Evolutionary conservation across 2,113 vertebrate species (phyloP).

Genomic region (Morone chrysops): DNA sequence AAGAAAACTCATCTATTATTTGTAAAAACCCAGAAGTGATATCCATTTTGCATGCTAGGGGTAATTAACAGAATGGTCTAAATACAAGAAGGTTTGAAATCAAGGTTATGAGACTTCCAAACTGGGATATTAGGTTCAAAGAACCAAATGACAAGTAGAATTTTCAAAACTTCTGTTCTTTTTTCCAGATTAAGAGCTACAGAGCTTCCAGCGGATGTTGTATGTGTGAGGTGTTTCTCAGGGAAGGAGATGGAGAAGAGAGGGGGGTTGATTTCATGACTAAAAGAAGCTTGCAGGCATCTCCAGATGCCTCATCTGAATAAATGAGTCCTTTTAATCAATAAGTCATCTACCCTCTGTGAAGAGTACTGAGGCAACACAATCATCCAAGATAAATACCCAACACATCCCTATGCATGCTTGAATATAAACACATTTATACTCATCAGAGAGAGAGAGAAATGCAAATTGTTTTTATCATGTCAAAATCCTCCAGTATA

Average conservation of each 20-base stretch:
- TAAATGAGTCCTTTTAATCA: slow-evolving; percentile 81
- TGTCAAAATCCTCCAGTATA: slow-evolving; percentile 1
- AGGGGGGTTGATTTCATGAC: slow-evolving; percentile 54
- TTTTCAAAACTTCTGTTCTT: slow-evolving; percentile 26
- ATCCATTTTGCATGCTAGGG: slow-evolving; percentile 49
- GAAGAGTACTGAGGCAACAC: slow-evolving; percentile 60
- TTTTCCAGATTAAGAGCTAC: background rate
- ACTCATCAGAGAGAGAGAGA: slow-evolving; percentile 10
- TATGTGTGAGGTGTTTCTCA: slow-evolving; percentile 47
- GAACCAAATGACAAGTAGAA: background rate
- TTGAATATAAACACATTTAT: slow-evolving; percentile 24
- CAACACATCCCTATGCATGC: slow-evolving; percentile 27
- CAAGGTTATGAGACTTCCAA: slow-evolving; percentile 20
- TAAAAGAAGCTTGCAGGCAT: slow-evolving; percentile 66
- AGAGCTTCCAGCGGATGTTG: slow-evolving; percentile 12
- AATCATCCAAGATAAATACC: slow-evolving; percentile 52
- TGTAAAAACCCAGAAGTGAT: slow-evolving; percentile 37
- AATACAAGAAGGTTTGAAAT: slow-evolving; percentile 25
- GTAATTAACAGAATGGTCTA: slow-evolving; percentile 30
- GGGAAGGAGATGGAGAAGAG: slow-evolving; percentile 17
- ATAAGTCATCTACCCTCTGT: slow-evolving; percentile 79
- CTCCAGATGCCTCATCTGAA: slow-evolving; percentile 77
- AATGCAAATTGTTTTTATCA: slow-evolving; percentile 24
- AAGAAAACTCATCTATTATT: slow-evolving; percentile 50
- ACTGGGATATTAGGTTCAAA: slow-evolving; percentile 6